phyloP scores from a whole-genome alignment of 2,113 vertebrate species.

The Burhinus oedicnemus region DNA sequence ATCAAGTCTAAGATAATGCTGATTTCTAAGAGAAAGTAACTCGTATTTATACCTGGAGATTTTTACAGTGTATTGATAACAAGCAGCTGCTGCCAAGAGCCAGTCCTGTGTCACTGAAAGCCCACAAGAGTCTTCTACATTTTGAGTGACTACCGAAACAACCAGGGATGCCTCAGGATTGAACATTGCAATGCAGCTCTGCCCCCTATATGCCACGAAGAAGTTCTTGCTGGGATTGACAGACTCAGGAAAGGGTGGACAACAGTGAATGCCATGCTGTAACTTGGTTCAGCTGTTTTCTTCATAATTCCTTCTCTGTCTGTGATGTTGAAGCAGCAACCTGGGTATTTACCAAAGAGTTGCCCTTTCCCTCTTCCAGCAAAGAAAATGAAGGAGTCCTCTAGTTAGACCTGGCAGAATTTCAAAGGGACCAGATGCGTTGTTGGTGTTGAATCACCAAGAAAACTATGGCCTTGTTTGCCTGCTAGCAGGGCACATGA shows the following conservation, averaged over 20 bases:
- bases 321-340: neutral
- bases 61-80: constrained; percentile 37
- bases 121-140: neutral
- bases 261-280: neutral
- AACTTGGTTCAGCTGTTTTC: neutral
- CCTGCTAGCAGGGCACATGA: neutral
- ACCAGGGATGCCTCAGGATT: constrained; percentile 9
- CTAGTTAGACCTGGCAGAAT: neutral
- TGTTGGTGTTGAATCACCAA: neutral
- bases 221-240: neutral
- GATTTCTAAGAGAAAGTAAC: neutral
- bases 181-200: constrained; percentile 18
- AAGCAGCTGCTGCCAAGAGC: neutral
- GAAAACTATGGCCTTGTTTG: neutral
- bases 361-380: neutral
- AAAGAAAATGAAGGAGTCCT: neutral
- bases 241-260: neutral
- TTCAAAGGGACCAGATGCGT: neutral
- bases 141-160: neutral
- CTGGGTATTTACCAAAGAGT: neutral
- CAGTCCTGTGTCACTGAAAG: constrained; percentile 6
- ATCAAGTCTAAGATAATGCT: neutral
- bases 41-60: neutral
- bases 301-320: neutral
- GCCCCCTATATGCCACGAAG: neutral